Conservation (phyloP, 1,140 invertebrate genomes). For the Temnothorax curvispinosus region DNA sequence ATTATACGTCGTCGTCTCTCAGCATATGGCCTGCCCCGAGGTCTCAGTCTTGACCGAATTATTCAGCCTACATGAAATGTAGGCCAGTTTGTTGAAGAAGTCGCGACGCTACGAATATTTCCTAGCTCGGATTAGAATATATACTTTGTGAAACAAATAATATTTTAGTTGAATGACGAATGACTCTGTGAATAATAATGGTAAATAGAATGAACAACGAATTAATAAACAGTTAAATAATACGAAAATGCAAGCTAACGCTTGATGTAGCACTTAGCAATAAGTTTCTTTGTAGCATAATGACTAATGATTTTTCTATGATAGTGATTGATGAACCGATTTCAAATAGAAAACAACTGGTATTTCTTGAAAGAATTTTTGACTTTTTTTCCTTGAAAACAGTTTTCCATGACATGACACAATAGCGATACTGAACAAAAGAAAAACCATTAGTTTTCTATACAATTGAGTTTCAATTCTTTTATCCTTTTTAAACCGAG, state of each 20-base stretch:
- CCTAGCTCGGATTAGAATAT: background rate
- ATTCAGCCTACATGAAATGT: slow-evolving; percentile 40
- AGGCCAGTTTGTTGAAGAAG: slow-evolving; percentile 56
- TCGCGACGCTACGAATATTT: background rate
- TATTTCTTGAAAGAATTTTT: background rate
- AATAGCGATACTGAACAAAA: background rate
- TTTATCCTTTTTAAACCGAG: background rate
- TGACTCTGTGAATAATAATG: background rate
- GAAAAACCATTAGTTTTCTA: slow-evolving; percentile 8
- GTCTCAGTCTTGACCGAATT: slow-evolving; percentile 64
- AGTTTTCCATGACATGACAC: background rate
- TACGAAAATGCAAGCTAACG: background rate
- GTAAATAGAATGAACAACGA: background rate
- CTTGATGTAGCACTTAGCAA: background rate
- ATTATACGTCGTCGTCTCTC: slow-evolving; percentile 80
- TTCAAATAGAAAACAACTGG: background rate
- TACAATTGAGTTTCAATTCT: background rate
- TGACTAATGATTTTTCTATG: background rate
- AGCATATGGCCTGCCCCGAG: slow-evolving; percentile 74
- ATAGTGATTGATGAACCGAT: background rate
- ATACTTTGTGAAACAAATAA: background rate
- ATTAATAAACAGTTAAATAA: background rate
- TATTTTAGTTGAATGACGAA: background rate
- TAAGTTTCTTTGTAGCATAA: background rate
- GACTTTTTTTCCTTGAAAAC: background rate